phyloP scores from a whole-genome alignment of 1,140 invertebrate species.

The Dreissena polymorpha region DNA sequence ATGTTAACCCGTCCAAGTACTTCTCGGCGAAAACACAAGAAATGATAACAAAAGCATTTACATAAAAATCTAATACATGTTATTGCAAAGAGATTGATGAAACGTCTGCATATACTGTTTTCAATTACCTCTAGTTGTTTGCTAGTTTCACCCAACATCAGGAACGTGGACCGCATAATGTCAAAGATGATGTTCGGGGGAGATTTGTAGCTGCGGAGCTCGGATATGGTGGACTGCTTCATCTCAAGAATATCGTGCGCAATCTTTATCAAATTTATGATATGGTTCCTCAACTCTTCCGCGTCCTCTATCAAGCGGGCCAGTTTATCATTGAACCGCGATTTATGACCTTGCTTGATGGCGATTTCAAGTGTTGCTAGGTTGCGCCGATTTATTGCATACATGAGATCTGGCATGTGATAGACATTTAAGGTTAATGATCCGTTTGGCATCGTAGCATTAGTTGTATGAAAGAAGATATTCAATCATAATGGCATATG shows the following conservation, averaged over 20 bases:
- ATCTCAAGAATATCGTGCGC: conserved; percentile 59
- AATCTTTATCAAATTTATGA: conserved; percentile 53
- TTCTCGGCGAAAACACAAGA: too few relatives aligned
- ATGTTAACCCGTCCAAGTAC: too few relatives aligned
- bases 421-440: too few relatives aligned
- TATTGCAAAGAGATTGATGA: too few relatives aligned
- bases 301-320: conserved; percentile 58
- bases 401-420: conserved; percentile 57
- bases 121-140: conserved; percentile 52
- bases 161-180: conserved; percentile 66
- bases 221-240: conserved; percentile 67
- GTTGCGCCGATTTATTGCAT: conserved; percentile 61
- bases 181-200: conserved; percentile 64
- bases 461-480: background rate
- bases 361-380: conserved; percentile 64
- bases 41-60: too few relatives aligned
- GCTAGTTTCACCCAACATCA: conserved; percentile 62
- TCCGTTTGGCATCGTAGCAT: background rate
- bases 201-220: conserved; percentile 64
- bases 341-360: conserved; percentile 54
- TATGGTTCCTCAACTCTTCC: conserved; percentile 58
- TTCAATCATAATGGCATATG: background rate
- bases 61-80: too few relatives aligned
- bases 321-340: conserved; percentile 54
- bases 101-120: too few relatives aligned